Percentiles rank a stretch among this genome's conserved stretches.
Conservation (phyloP, 2,797 vertebrate genomes). For the Sebastes flavidus region DNA sequence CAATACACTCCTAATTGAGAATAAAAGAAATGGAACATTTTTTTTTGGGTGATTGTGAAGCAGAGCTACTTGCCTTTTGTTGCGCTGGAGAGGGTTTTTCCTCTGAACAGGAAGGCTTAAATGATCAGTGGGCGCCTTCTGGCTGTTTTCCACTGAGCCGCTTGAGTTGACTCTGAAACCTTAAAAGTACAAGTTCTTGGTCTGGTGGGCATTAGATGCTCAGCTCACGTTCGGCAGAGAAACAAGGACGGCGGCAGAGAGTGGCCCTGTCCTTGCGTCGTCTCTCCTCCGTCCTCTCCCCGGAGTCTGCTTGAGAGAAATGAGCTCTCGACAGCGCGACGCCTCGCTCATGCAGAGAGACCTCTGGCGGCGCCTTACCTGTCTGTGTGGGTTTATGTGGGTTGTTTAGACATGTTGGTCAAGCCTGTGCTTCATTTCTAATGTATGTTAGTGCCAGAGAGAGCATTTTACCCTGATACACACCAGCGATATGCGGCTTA, state of each 20-base stretch:
- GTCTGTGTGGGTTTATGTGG: neutral
- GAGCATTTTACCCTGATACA: neutral
- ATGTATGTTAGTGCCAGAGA: conserved; percentile 24
- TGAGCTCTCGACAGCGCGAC: conserved; percentile 25
- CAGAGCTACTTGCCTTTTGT: neutral
- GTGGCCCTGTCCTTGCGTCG: conserved; percentile 36
- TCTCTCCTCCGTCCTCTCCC: conserved; percentile 8
- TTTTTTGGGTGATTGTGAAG: neutral
- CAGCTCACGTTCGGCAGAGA: conserved; percentile 38
- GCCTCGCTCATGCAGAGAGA: conserved; percentile 21
- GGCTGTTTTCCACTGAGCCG: conserved; percentile 14
- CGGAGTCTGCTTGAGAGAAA: conserved; percentile 20
- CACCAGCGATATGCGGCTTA: conserved; percentile 3
- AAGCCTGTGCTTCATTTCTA: conserved; percentile 11
- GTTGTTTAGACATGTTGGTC: conserved; percentile 6
- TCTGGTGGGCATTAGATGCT: conserved; percentile 25
- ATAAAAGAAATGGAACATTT: conserved; percentile 1
- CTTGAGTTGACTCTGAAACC: conserved; percentile 36
- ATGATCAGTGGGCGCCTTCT: conserved; percentile 12
- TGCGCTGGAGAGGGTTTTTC: neutral
- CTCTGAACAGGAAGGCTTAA: conserved; percentile 23
- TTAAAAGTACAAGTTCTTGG: conserved; percentile 2
- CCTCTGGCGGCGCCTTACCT: conserved; percentile 19
- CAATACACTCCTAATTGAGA: conserved; percentile 12
- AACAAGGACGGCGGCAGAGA: conserved; percentile 36